These are phyloP conservation scores for Sipunculus nudus DNA, from an alignment of 2,888 invertebrate species.

Conservation along the genomic window DNA sequence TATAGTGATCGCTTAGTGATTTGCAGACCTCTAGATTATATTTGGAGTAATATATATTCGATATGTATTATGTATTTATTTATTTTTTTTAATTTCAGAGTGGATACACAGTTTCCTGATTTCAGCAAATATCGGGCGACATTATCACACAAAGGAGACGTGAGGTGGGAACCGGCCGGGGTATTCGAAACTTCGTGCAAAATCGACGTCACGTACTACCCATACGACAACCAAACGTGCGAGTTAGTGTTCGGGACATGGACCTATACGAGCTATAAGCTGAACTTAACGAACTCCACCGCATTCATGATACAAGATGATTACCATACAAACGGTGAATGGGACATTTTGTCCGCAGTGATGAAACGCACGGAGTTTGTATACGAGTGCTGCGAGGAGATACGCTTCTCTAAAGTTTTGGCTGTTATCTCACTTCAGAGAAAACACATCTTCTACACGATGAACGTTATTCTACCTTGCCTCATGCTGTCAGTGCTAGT, in stretches of 20 bases:
- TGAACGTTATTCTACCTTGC: constrained; percentile 28
- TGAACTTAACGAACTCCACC: constrained; percentile 30
- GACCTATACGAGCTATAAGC: constrained; percentile 34
- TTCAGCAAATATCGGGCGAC: constrained; percentile 33
- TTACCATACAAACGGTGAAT: constrained; percentile 43
- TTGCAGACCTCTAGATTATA: too few relatives aligned
- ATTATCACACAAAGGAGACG: constrained; percentile 25
- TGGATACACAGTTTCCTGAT: constrained; percentile 25
- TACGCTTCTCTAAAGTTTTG: constrained; percentile 19
- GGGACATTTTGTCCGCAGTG: constrained; percentile 34
- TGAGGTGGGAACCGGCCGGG: constrained; percentile 43
- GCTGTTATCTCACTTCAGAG: constrained; percentile 5
- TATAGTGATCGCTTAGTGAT: too few relatives aligned
- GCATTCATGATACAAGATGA: constrained; percentile 29
- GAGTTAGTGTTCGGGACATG: constrained; percentile 37
- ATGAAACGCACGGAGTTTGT: constrained; percentile 21
- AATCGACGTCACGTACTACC: constrained; percentile 39
- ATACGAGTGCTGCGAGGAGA: constrained; percentile 19
- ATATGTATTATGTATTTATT: background rate
- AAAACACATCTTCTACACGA: constrained; percentile 20
- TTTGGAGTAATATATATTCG: background rate
- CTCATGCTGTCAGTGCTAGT: constrained; percentile 24
- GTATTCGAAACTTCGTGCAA: constrained; percentile 38
- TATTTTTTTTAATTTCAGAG: constrained; percentile 4
- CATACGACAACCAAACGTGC: constrained; percentile 41